phyloP scores from a whole-genome alignment of 92 coral and sea anemone genomes.

The Umimayanthus kanabou region DNA sequence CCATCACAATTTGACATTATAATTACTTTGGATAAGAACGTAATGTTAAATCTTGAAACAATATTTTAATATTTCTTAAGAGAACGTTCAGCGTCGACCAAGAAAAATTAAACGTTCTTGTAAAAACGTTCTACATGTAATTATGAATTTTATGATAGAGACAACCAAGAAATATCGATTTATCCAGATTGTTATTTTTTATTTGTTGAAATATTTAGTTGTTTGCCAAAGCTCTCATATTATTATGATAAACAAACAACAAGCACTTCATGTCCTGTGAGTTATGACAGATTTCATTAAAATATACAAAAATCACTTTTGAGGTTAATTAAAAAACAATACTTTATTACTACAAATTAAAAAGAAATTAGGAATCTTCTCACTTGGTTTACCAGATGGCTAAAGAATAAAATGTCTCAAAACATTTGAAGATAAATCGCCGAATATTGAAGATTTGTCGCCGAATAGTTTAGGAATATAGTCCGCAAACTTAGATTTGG shows the following conservation, averaged over 20 bases:
- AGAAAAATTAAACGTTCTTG: no score
- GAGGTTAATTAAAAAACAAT: background rate
- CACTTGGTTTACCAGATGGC: background rate
- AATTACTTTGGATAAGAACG: no score
- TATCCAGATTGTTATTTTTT: background rate
- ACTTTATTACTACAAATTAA: slow-evolving; percentile 3
- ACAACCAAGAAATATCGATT: background rate
- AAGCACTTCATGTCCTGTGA: background rate
- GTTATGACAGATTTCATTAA: slow-evolving; percentile 6
- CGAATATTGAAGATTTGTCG: no score
- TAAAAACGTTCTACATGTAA: no score
- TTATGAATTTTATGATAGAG: background rate
- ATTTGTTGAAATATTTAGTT: background rate
- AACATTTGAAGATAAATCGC: no score
- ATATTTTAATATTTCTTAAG: no score
- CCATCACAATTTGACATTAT: no score
- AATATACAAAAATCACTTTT: slow-evolving; percentile 6
- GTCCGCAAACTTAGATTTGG: no score
- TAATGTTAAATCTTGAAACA: no score
- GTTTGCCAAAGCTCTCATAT: background rate
- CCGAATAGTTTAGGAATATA: no score
- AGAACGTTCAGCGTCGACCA: no score
- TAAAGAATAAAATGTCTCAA: background rate
- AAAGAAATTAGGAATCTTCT: background rate
- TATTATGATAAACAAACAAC: slow-evolving; percentile 1